Base-by-base conservation (phyloP, 2,888 invertebrate genomes). In the Orthosia incerta region DNA sequence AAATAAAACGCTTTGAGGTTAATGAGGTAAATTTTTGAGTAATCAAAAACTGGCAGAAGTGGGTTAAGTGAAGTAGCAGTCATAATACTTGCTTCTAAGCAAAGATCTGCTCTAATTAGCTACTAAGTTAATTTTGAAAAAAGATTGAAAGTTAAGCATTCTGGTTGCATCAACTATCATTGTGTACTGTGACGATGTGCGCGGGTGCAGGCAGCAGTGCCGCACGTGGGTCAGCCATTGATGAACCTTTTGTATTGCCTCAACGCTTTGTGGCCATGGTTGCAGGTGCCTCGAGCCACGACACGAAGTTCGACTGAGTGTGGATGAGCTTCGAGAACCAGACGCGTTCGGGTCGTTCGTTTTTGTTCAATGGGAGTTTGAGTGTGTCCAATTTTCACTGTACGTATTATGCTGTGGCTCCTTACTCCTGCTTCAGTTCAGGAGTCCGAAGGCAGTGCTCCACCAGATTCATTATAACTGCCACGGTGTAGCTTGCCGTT, bases 221-320 rank as follows among this genome's bases (percentile, higher is more conserved):
- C 31, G 76, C 72, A n/a, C 20, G 71, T 18, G 46, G 51, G n/a
- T 48, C 23, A 13, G 20, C 67, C 39, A n/a, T 39, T 48, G 56
- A 56, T 20, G 48, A 50, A 69, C 45, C 20, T 48, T 13, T 76
- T 50, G 31, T 23, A n/a, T 45, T 45, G 72, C 60, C 60, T 79
- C 11, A 71, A 20, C 72, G 60, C 72, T 68, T 45, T 74, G 56
- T 45, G 77, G 73, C 77, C 68, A 69, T 50, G 68, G 45, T 68
- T 73, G 55, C 73, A 73, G 73, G 73, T 76, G 79, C 74, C 78
- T 60, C 71, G 78, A 76, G 74, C 79, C 80, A 79, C 74, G 62
- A 48, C 80, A 76, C 56, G 39, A 26, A 53, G 20, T 76, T 57
- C 74, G 57, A 53, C 23, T 48, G 31, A 45, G 53, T 57, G 74